Evolutionary conservation across 2,113 vertebrate species (phyloP).

Genomic region (Promerops cafer): DNA sequence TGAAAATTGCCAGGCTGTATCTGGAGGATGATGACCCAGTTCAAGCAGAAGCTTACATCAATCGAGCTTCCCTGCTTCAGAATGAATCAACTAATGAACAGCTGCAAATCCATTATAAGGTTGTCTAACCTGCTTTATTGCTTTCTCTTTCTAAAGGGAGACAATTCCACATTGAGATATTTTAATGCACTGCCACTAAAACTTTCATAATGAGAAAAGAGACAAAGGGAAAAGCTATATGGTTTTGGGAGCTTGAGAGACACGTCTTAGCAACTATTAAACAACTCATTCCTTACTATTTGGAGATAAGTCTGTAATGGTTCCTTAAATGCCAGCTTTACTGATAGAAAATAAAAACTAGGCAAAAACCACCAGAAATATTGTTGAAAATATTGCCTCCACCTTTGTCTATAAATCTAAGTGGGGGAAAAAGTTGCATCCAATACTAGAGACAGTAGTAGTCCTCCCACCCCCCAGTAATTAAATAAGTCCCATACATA

Average conservation of each 20-base stretch:
- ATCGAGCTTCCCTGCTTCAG: slow-evolving; percentile 94
- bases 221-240: background rate
- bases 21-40: slow-evolving; percentile 97
- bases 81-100: slow-evolving; percentile 98
- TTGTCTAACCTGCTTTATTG: slow-evolving; percentile 2
- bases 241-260: background rate
- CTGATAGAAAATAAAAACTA: background rate
- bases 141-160: background rate
- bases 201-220: background rate
- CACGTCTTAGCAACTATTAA: background rate
- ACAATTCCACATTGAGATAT: background rate
- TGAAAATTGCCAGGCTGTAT: slow-evolving; percentile 96
- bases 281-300: background rate
- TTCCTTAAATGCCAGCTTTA: background rate
- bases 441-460: background rate
- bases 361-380: background rate
- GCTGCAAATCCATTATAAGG: slow-evolving; percentile 98
- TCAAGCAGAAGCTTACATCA: slow-evolving; percentile 97
- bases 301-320: background rate
- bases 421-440: fast-evolving
- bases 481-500: background rate
- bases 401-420: background rate
- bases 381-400: background rate
- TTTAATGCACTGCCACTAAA: background rate
- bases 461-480: fast-evolving